Percentiles rank a stretch among this genome's conserved stretches.
These are phyloP conservation scores for Caenorhabditis brenneri DNA, from an alignment of 1,140 invertebrate species.

Conservation along the genomic window DNA sequence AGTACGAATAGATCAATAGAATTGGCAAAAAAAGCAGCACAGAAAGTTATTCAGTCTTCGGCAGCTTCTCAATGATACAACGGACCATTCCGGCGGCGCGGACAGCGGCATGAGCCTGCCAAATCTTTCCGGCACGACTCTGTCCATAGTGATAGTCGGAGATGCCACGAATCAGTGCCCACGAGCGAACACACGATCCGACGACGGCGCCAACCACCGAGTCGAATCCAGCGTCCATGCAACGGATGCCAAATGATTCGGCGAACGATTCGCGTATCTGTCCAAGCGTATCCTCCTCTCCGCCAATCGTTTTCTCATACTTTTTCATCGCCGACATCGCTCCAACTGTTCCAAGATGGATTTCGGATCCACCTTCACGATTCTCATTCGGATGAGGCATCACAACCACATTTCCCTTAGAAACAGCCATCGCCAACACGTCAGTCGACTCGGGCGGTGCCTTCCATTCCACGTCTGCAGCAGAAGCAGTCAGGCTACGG, in stretches of 20 bases:
- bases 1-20: not conserved
- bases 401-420: slow-evolving; percentile 91
- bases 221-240: slow-evolving; percentile 94
- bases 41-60: not conserved
- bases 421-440: slow-evolving; percentile 91
- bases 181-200: slow-evolving; percentile 88
- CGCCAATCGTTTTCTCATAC: slow-evolving; percentile 58
- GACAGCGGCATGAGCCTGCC: slow-evolving; percentile 61
- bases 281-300: slow-evolving; percentile 1
- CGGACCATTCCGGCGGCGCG: slow-evolving; percentile 53
- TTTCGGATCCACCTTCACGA: slow-evolving; percentile 19
- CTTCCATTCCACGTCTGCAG: slow-evolving; percentile 75
- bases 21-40: not conserved
- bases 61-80: slow-evolving; percentile 50
- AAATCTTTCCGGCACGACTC: slow-evolving; percentile 59
- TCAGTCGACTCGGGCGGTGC: slow-evolving; percentile 83
- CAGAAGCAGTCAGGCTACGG: slow-evolving; percentile 8
- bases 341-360: slow-evolving; percentile 66
- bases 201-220: slow-evolving; percentile 82
- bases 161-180: slow-evolving; percentile 81
- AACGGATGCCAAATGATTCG: slow-evolving; percentile 78
- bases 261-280: slow-evolving; percentile 79
- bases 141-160: slow-evolving; percentile 91
- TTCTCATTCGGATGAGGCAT: slow-evolving; percentile 81
- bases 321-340: slow-evolving; percentile 69